Base-by-base conservation (phyloP, 2,888 invertebrate species). In the Xiphydria camelus region DNA sequence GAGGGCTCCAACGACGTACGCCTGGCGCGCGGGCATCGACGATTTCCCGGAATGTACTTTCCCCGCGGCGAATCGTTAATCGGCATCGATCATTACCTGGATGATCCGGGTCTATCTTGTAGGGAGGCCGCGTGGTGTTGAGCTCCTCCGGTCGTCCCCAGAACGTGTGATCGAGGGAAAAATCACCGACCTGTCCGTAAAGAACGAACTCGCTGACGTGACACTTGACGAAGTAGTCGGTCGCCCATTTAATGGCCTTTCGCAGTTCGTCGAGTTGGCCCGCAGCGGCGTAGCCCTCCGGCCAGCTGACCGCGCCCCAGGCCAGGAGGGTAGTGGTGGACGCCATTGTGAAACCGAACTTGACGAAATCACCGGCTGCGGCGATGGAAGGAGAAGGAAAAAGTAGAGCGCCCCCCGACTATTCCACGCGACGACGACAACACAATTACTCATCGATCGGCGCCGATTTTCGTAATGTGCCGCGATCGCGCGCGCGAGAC, bases 91-190 rank as follows among this genome's bases (percentile, higher is more conserved):
- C n/a, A n/a, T 36, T 57, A 79, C 80, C 81, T 45, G 83, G 83
- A 60, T 80, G 77, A 19, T 78, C 68, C 7, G 74, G 61, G 48
- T 81, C 80, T 37, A 84, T 79, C 64, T 81, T 82, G 62, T 77
- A 81, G 3, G 82, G 78, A 2, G 83, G 83, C 45, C 84, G 73
- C 1, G 75, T 72, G 70, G 78, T 80, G 44, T 79, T 81, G 66
- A 82, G 75, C 34, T 84, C 82, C 64, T 85, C 84, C 3, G 84
- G 83, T 36, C 84, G 71, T 2, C 82, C 83, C 84, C 84, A 85
- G 61, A 76, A 82, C 1, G 71, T 66, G 57, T 84, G 83, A 59
- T 84, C 84, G 9, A 77, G 60, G 12, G 72, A 64, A 41, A 83
- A 84, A 59, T 82, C 79, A 1, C 81, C 81, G 12, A 83, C 81